These are phyloP conservation scores for Pegea sp. DNA, from an alignment of 23 tunicate genomes.

Conservation along the genomic window DNA sequence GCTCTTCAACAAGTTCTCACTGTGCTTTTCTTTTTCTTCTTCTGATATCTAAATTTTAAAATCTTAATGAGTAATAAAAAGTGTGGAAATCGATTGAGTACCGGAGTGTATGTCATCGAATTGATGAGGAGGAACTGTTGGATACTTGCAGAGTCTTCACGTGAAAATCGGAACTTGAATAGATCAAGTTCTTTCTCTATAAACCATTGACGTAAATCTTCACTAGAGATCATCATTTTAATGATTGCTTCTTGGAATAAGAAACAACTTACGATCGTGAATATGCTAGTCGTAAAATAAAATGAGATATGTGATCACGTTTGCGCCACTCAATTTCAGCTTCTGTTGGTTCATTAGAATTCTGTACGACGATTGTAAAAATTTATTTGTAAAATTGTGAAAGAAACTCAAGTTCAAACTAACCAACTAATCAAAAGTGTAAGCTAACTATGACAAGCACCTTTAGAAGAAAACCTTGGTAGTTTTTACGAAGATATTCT, in stretches of 20 bases:
- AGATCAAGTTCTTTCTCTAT: constrained; percentile 77
- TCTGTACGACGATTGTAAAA: too few relatives aligned
- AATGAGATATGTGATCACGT: constrained; percentile 72
- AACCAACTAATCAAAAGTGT: neutral
- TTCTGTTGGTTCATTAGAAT: constrained; percentile 15
- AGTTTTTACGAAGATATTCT: constrained; percentile 56
- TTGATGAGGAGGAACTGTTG: constrained; percentile 24
- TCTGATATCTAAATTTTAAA: constrained; percentile 21
- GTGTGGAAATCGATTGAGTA: too few relatives aligned
- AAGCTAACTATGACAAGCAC: neutral
- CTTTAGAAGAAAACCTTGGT: constrained; percentile 39
- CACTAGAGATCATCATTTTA: too few relatives aligned
- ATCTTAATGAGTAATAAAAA: too few relatives aligned
- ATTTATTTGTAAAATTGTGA: neutral
- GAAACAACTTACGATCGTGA: constrained; percentile 43
- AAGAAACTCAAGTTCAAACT: constrained; percentile 4
- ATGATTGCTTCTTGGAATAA: neutral
- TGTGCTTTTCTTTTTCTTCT: constrained; percentile 29
- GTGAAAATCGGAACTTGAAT: constrained; percentile 59
- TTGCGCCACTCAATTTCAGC: constrained; percentile 64
- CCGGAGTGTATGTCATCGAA: constrained; percentile 51
- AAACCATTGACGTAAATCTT: constrained; percentile 80
- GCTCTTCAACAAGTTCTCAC: constrained; percentile 11
- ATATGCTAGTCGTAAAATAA: constrained; percentile 80
- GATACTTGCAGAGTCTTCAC: constrained; percentile 32